phyloP scores from a whole-genome alignment of 2,888 invertebrate genomes.

The Sinelater perroti region DNA sequence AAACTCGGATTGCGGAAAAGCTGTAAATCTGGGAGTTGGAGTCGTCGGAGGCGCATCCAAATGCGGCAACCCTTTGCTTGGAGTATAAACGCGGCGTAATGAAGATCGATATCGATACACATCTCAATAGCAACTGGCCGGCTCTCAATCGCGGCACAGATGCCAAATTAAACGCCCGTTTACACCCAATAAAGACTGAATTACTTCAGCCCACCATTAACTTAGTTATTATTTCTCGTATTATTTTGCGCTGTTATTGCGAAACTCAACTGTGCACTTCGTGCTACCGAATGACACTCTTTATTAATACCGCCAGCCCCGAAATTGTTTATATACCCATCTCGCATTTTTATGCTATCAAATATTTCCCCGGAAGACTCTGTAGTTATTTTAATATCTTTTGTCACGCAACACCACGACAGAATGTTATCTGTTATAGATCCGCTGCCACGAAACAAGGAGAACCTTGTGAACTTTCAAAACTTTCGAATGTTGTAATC shows the following conservation, averaged over 20 bases:
- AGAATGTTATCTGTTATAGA: constrained; percentile 2
- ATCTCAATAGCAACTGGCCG: constrained; percentile 37
- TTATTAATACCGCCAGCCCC: constrained; percentile 20
- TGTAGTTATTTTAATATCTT: constrained; percentile 10
- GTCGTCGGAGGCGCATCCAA: constrained; percentile 32
- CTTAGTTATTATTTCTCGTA: constrained; percentile 40
- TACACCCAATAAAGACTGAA: constrained; percentile 44
- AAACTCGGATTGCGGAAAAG: constrained; percentile 23
- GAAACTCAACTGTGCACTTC: constrained; percentile 19
- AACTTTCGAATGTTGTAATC: no score
- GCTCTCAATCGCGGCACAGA: constrained; percentile 35
- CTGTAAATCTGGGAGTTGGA: constrained; percentile 32
- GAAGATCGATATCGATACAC: constrained; percentile 39
- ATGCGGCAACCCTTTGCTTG: constrained; percentile 27
- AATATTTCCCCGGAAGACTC: constrained; percentile 14
- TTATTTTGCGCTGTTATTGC: constrained; percentile 30
- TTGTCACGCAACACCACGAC: constrained; percentile 3
- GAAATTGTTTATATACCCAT: constrained; percentile 3
- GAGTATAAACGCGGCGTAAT: constrained; percentile 35
- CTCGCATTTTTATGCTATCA: constrained; percentile 17
- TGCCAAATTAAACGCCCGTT: constrained; percentile 43
- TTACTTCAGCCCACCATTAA: constrained; percentile 39
- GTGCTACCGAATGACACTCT: constrained; percentile 23
- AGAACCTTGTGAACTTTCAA: no score
- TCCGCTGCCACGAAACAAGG: constrained; percentile 1